Conservation (phyloP, 2,113 vertebrate genomes). For the Gallinago jamesoni region DNA sequence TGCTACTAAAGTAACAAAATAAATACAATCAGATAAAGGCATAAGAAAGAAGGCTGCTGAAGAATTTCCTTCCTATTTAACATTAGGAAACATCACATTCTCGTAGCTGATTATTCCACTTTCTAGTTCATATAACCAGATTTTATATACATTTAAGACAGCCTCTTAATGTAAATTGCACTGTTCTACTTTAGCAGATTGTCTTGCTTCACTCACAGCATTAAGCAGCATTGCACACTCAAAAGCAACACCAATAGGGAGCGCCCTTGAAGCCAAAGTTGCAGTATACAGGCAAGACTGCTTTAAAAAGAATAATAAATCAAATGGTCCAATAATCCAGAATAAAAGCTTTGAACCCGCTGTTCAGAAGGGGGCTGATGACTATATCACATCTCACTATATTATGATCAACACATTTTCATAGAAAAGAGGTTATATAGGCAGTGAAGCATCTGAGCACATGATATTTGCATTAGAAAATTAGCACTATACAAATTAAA, state of each 20-base stretch:
- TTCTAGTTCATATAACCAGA: neutral
- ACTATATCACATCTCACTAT: neutral
- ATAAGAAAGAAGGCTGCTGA: neutral
- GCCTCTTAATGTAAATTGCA: neutral
- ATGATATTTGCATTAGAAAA: conserved; percentile 22
- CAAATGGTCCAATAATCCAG: neutral
- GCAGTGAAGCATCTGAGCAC: conserved; percentile 5
- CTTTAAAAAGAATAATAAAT: neutral
- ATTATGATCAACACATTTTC: neutral
- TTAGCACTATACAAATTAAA: conserved; percentile 43
- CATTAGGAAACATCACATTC: neutral
- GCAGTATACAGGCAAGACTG: neutral
- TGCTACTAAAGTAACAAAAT: neutral
- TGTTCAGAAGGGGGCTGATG: neutral
- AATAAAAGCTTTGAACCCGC: neutral
- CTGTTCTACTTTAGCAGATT: neutral
- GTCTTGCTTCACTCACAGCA: neutral
- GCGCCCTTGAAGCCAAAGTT: neutral
- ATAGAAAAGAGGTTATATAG: neutral
- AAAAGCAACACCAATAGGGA: neutral
- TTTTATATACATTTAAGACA: neutral
- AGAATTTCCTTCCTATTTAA: neutral
- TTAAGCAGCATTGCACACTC: neutral
- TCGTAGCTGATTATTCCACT: neutral
- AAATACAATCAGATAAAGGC: neutral